These are phyloP conservation scores for Siniperca knerii DNA, from an alignment of 2,113 vertebrate species.

Conservation along the genomic window DNA sequence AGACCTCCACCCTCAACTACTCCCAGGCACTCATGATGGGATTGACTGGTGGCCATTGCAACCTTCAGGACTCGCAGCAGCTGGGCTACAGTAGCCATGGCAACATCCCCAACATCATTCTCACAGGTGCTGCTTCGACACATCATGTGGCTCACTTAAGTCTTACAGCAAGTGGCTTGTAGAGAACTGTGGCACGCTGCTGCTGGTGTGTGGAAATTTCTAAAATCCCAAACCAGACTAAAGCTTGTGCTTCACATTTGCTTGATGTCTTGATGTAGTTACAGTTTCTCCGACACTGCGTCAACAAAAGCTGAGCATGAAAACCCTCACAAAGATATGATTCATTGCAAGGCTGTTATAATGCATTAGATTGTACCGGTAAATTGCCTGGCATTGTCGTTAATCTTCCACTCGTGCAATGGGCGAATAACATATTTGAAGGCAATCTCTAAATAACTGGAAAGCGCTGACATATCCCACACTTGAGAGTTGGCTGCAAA, in stretches of 20 bases:
- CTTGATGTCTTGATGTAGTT: not conserved
- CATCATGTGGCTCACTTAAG: conserved; percentile 3
- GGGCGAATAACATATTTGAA: not conserved
- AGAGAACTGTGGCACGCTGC: not conserved
- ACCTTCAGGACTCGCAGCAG: conserved; percentile 89
- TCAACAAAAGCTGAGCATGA: not conserved
- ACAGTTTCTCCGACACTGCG: not conserved
- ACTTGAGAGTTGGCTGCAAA: not conserved
- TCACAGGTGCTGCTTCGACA: conserved; percentile 90
- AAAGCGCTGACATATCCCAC: not conserved
- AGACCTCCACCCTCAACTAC: conserved; percentile 95
- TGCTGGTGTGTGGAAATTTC: not conserved
- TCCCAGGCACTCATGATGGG: conserved; percentile 97
- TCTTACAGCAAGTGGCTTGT: conserved; percentile 7
- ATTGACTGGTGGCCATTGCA: conserved; percentile 89
- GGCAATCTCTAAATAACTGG: not conserved
- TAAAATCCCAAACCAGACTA: not conserved
- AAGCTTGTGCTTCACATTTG: not conserved
- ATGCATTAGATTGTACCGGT: not conserved
- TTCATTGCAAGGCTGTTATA: not conserved
- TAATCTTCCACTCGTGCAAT: conserved; percentile 2
- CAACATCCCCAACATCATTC: conserved; percentile 98
- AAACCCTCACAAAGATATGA: not conserved
- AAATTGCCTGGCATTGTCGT: not conserved
- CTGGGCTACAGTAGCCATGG: conserved; percentile 92